Evolutionary conservation across 2,888 invertebrate genomes (phyloP).

Genomic region (Caenorhabditis doughertyi): DNA sequence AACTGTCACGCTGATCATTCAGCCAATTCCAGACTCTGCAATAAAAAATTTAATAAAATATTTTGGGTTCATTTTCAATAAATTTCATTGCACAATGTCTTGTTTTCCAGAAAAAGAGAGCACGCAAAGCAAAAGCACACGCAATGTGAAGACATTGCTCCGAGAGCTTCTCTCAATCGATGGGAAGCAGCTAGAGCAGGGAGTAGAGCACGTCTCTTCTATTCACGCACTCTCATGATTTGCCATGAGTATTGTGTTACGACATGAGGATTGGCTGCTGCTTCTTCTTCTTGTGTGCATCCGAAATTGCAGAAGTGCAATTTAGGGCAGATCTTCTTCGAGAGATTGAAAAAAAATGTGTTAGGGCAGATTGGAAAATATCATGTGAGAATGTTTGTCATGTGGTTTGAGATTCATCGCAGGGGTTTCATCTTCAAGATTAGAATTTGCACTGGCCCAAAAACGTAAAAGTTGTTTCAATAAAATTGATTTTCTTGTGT

Average conservation of each 20-base stretch:
- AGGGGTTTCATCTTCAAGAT: too few relatives aligned
- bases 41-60: background rate
- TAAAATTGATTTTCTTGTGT: too few relatives aligned
- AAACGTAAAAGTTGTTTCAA: too few relatives aligned
- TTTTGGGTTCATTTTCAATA: too few relatives aligned
- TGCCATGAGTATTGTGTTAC: conserved; percentile 32
- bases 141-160: conserved; percentile 2
- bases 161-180: conserved; percentile 25
- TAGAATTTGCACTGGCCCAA: too few relatives aligned
- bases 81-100: too few relatives aligned
- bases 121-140: conserved; percentile 13
- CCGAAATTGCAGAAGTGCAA: background rate
- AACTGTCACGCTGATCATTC: conserved; percentile 78
- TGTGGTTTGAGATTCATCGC: background rate
- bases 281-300: conserved; percentile 30
- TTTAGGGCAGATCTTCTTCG: background rate
- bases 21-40: background rate
- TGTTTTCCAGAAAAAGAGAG: conserved; percentile 9
- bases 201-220: background rate
- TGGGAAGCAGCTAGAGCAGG: conserved; percentile 24
- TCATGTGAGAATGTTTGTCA: too few relatives aligned
- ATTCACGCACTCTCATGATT: background rate
- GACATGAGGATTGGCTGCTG: too few relatives aligned
- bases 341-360: background rate
- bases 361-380: background rate